Evolutionary conservation across 2,797 vertebrate genomes (phyloP), one percentile per base, ranked within the genome.

Genomic region (Ctenochaetus hawaiiensis): DNA sequence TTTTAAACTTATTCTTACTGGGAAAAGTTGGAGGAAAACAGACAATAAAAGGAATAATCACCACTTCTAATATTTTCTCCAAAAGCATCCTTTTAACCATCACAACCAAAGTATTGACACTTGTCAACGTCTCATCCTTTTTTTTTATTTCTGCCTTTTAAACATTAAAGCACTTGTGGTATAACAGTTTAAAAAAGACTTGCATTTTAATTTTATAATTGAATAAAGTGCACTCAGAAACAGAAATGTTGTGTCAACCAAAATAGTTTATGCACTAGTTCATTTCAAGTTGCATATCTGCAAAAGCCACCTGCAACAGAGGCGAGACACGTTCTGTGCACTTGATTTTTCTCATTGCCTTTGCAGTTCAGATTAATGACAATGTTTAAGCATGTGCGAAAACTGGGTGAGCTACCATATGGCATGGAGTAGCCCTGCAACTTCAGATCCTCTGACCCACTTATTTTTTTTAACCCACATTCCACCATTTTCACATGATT

Each of bases 151-250:
- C 48, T 60, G 58, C 77, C 30, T 49, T 61, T 72, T 84, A 60
- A 88, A 88, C 77, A 82, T 92, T 93, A 94, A 94, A 94, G 94
- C 94, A 96, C 94, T 94, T 93, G 82, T 93, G 94, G 94, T 90
- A 84, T 81, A 74, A 92, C 83, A 77, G 84, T 85, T 90, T 41
- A 41, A 79, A 62, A 85, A 85, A 87, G 43, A 77, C 49, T 88
- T 80, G 83, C 83, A 85, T 91, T 83, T 78, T 77, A 56, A 69
- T 62, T 77, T 73, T 53, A 56, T 13, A 74, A 81, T 47, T 67
- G 37, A 87, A 89, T 91, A 90, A 94, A 92, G 91, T 91, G 92
- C 90, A 91, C 91, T 90, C 82, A 75, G 30, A 34, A 60, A 75
- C 45, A 69, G 37, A 72, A 77, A 82, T 62, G 77, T 80, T 72